These are phyloP conservation scores for Uromys caudimaculatus DNA, from an alignment of 2,797 vertebrate species.

Conservation along the genomic window DNA sequence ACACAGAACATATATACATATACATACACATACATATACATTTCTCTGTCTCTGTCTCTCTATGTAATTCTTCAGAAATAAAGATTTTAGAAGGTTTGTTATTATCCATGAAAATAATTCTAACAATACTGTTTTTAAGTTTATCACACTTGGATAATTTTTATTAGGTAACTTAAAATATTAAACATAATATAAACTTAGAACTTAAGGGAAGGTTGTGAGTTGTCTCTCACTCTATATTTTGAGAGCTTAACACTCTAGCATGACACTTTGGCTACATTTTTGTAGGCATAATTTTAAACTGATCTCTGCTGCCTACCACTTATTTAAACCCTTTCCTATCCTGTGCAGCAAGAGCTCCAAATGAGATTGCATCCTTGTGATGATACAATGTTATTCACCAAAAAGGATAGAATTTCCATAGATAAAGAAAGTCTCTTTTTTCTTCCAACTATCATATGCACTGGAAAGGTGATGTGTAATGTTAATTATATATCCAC, in stretches of 20 bases:
- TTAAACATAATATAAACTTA: neutral
- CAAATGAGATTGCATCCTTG: neutral
- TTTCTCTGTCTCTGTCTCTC: neutral
- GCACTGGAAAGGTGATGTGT: neutral
- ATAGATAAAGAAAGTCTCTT: neutral
- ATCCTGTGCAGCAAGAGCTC: neutral
- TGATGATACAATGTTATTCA: neutral
- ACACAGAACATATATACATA: neutral
- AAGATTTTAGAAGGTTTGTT: neutral
- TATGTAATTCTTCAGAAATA: slow-evolving; percentile 9
- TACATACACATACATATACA: too few species aligned
- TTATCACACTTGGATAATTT: neutral
- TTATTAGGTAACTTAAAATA: neutral
- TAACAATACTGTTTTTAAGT: neutral
- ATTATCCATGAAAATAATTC: slow-evolving; percentile 29
- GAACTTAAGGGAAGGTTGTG: neutral
- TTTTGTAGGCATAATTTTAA: neutral
- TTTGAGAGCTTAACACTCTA: neutral
- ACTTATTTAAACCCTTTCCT: neutral
- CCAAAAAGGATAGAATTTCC: neutral
- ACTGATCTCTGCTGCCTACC: neutral
- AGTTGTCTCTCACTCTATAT: neutral
- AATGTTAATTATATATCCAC: neutral
- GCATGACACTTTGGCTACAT: neutral
- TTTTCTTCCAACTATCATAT: neutral